phyloP scores from a whole-genome alignment of 2,797 vertebrate species.

The Setipinna tenuifilis region DNA sequence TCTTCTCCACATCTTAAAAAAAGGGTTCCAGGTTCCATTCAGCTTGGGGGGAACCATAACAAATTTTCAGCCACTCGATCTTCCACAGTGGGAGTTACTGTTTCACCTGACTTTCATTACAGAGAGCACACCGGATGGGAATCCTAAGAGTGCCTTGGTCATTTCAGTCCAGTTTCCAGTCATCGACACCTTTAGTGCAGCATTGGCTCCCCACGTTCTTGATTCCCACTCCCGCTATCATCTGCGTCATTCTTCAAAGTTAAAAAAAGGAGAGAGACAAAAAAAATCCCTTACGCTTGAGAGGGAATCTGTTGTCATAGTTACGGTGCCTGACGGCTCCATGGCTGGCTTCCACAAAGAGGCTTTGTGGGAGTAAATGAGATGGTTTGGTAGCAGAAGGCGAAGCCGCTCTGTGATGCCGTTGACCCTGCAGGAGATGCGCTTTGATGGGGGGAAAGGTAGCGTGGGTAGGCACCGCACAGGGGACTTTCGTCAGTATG shows the following conservation, averaged over 20 bases:
- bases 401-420: slow-evolving; percentile 38
- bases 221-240: neutral
- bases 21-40: neutral
- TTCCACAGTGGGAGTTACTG: neutral
- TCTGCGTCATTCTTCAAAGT: neutral
- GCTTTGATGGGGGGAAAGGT: slow-evolving; percentile 9
- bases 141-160: neutral
- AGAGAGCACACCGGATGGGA: neutral
- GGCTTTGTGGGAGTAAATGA: slow-evolving; percentile 53
- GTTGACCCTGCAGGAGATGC: neutral
- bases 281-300: neutral
- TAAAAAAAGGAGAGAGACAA: neutral
- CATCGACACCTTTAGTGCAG: neutral
- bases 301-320: slow-evolving; percentile 55
- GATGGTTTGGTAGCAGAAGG: slow-evolving; percentile 46
- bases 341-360: slow-evolving; percentile 35
- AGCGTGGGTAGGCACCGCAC: neutral
- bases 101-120: neutral
- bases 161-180: neutral
- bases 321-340: slow-evolving; percentile 52
- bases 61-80: neutral
- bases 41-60: neutral
- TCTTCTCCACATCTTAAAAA: neutral
- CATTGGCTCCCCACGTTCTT: neutral
- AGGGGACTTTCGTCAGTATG: neutral